These are phyloP conservation scores for Desmophyllum pertusum DNA, from an alignment of 92 coral and sea anemone genomes.

Conservation along the genomic window DNA sequence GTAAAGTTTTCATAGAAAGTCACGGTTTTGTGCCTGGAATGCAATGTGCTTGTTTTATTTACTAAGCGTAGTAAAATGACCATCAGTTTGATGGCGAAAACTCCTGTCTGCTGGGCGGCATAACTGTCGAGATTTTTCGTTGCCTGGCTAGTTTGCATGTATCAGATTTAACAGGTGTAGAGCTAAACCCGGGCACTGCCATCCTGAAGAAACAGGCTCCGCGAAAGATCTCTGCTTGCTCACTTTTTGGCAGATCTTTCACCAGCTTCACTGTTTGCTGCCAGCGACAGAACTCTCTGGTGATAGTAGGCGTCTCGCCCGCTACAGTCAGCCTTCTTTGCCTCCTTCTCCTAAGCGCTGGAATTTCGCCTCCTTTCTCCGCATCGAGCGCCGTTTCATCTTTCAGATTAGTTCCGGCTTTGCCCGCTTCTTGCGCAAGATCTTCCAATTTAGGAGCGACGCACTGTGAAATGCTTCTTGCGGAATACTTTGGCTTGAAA, in stretches of 20 bases:
- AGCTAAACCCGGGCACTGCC: background rate
- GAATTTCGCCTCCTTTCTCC: background rate
- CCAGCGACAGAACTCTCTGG: conserved; percentile 21
- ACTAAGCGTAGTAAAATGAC: background rate
- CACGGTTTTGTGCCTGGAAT: background rate
- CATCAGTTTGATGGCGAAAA: background rate
- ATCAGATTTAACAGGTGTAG: background rate
- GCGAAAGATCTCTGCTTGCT: conserved; percentile 32
- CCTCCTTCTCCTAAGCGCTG: background rate
- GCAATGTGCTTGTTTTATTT: background rate
- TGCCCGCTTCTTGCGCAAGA: background rate
- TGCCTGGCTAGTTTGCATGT: background rate
- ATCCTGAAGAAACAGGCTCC: conserved; percentile 26
- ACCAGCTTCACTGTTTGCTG: conserved; percentile 23
- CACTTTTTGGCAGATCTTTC: conserved; percentile 29
- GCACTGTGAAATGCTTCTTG: conserved; percentile 7
- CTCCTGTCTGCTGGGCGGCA: background rate
- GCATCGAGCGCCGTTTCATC: background rate
- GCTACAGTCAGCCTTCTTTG: conserved; percentile 19
- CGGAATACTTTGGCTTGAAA: background rate
- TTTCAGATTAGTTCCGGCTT: conserved; percentile 1
- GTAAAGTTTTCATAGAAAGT: background rate
- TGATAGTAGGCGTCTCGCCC: background rate
- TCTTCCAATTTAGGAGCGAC: conserved; percentile 6
- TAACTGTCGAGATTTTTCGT: background rate